phyloP scores from a whole-genome alignment of 2,797 vertebrate genomes.

The Coracias cyanogaster region DNA sequence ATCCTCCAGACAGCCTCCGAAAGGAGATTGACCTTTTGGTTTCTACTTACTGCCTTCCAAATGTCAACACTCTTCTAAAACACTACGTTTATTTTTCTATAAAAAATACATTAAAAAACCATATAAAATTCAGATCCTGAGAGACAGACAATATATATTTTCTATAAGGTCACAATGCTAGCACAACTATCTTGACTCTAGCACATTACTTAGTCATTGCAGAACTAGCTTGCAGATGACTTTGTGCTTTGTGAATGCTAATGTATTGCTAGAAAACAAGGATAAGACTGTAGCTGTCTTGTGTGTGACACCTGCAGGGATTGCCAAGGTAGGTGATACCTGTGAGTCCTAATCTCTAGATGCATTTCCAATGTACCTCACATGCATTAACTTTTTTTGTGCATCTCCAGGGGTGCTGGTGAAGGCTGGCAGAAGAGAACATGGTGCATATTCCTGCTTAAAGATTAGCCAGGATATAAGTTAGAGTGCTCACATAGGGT shows the following conservation, averaged over 20 bases:
- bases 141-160: neutral
- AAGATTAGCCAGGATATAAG: neutral
- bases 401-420: neutral
- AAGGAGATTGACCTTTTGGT: neutral
- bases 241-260: neutral
- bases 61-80: neutral
- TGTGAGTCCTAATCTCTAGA: neutral
- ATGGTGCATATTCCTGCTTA: neutral
- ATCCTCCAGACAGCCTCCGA: neutral
- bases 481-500: neutral
- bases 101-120: accelerated
- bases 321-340: too few relatives aligned
- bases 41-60: neutral
- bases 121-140: neutral
- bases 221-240: neutral
- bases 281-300: neutral
- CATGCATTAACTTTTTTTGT: neutral
- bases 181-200: neutral
- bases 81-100: neutral
- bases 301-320: neutral
- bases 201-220: too few relatives aligned
- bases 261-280: neutral
- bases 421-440: neutral
- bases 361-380: neutral
- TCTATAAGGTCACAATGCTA: neutral